Percentiles rank a stretch among this genome's conserved stretches.
Evolutionary conservation across 2,797 vertebrate species (phyloP).

Genomic region (Coccyzus lansbergi): DNA sequence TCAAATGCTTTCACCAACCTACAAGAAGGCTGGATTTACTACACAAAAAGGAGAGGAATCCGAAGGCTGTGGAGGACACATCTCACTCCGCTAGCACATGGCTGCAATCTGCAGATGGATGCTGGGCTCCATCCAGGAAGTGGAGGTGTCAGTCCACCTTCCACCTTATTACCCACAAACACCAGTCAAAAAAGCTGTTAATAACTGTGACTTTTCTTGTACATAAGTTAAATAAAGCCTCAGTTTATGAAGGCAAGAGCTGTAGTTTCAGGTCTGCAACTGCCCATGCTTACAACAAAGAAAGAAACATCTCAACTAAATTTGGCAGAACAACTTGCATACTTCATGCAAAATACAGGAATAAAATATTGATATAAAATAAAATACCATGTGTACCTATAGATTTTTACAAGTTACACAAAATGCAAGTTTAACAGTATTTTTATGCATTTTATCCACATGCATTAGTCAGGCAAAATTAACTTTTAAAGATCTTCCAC

Average conservation of each 20-base stretch:
- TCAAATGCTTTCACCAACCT: neutral
- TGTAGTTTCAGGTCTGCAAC: neutral
- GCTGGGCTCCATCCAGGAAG: neutral
- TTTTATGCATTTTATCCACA: neutral
- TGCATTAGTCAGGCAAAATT: neutral
- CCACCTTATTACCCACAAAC: too few relatives aligned
- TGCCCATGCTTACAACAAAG: neutral
- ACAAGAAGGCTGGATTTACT: neutral
- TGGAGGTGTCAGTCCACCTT: neutral
- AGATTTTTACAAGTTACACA: neutral
- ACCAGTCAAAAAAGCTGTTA: neutral
- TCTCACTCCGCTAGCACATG: accelerated
- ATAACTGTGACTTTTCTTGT: neutral
- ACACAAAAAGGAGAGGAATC: neutral
- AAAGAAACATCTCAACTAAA: neutral
- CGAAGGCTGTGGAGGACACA: accelerated
- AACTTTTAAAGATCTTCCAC: neutral
- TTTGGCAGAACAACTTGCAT: neutral
- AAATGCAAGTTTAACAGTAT: neutral
- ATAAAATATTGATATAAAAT: neutral
- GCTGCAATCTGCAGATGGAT: neutral
- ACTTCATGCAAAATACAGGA: neutral
- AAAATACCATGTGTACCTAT: neutral
- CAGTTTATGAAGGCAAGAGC: neutral
- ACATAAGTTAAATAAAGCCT: neutral